Evolutionary conservation across 2,797 vertebrate genomes (phyloP).

Genomic region (Salmo trutta): DNA sequence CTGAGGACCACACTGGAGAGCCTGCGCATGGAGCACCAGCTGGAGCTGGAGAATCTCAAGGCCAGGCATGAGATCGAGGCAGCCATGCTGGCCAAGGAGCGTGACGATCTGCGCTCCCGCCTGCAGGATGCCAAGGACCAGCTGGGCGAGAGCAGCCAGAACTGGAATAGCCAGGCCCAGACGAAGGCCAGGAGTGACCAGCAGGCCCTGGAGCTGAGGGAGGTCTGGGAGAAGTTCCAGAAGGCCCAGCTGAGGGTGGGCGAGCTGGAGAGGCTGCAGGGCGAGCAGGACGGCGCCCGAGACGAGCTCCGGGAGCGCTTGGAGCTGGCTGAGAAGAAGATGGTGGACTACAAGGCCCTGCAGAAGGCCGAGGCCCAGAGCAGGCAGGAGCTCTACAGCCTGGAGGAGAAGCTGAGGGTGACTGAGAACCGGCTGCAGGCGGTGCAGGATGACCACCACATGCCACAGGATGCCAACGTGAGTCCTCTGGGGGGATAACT

Average conservation of each 20-base stretch:
- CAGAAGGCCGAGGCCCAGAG: slow-evolving; percentile 87
- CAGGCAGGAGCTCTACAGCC: slow-evolving; percentile 82
- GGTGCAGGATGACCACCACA: slow-evolving; percentile 81
- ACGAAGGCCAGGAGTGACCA: slow-evolving; percentile 75
- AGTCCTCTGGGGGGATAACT: slow-evolving; percentile 20
- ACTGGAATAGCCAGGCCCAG: slow-evolving; percentile 79
- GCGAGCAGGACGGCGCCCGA: slow-evolving; percentile 76
- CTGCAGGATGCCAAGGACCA: slow-evolving; percentile 85
- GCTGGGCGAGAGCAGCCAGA: slow-evolving; percentile 76
- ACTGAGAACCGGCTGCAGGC: slow-evolving; percentile 91
- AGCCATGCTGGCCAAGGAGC: slow-evolving; percentile 89
- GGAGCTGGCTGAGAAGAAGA: slow-evolving; percentile 89
- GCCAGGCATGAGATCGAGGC: slow-evolving; percentile 93
- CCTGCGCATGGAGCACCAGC: slow-evolving; percentile 86
- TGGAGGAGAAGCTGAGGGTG: slow-evolving; percentile 91
- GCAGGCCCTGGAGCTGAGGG: slow-evolving; percentile 79
- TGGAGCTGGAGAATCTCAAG: slow-evolving; percentile 91
- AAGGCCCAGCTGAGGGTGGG: slow-evolving; percentile 80
- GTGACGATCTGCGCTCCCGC: slow-evolving; percentile 82
- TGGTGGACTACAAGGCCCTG: slow-evolving; percentile 85
- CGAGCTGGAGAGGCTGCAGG: slow-evolving; percentile 80
- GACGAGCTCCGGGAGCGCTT: slow-evolving; percentile 85
- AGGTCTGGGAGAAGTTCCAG: slow-evolving; percentile 78
- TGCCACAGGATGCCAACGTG: slow-evolving; percentile 86
- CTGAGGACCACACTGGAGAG: slow-evolving; percentile 85